These are phyloP conservation scores for Caenorhabditis panamensis DNA, from an alignment of 2,888 invertebrate genomes.

Conservation along the genomic window DNA sequence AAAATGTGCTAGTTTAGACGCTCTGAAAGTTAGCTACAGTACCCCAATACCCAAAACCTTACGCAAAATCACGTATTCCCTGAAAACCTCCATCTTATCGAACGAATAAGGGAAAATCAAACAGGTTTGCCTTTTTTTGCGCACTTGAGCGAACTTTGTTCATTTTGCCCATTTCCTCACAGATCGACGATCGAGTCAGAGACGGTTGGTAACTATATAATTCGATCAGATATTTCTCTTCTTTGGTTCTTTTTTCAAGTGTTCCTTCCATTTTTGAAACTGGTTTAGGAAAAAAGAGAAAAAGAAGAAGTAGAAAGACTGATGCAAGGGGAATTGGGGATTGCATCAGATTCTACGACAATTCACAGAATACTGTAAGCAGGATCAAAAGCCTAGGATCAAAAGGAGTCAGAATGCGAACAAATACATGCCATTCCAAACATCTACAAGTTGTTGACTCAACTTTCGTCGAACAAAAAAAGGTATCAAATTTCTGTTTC, in stretches of 20 bases:
- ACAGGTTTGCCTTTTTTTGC: not conserved
- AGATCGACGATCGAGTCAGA: not conserved
- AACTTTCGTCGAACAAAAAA: constrained; percentile 48
- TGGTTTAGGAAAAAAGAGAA: too few relatives aligned
- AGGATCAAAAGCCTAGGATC: too few relatives aligned
- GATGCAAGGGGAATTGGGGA: too few relatives aligned
- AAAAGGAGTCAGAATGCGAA: too few relatives aligned
- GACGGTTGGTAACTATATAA: constrained; percentile 1
- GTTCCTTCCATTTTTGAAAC: not conserved
- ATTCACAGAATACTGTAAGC: too few relatives aligned
- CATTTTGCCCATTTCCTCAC: not conserved
- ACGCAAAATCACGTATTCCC: constrained; percentile 2
- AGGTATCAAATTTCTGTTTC: constrained; percentile 44
- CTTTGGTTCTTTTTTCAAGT: too few relatives aligned
- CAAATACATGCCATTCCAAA: too few relatives aligned
- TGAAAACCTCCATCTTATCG: not conserved
- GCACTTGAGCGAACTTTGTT: not conserved
- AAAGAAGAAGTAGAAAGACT: too few relatives aligned
- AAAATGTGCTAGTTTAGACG: too few relatives aligned
- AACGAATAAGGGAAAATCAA: not conserved
- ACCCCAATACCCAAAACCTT: not conserved
- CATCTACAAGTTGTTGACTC: not conserved
- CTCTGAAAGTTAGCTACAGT: too few relatives aligned
- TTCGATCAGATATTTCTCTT: not conserved
- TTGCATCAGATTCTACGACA: too few relatives aligned